Conservation (phyloP, 2,888 invertebrate species). For the Clivina fossor region DNA sequence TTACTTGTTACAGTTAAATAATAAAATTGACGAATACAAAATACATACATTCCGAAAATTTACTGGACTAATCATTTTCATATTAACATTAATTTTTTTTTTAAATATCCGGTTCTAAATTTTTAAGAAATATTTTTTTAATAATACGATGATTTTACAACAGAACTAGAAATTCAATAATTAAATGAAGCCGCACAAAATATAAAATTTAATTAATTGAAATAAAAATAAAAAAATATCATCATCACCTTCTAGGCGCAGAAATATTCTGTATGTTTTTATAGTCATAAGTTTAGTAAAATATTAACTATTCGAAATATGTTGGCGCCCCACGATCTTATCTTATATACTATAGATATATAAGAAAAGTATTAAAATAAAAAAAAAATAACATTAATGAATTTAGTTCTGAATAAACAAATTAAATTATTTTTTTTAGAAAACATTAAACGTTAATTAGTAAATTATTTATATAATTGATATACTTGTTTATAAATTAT, state of each 20-base stretch:
- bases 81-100: no score
- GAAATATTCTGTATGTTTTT: conserved; percentile 17
- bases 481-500: no score
- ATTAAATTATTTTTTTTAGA: background rate
- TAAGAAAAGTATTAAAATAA: no score
- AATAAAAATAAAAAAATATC: conserved; percentile 15
- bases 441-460: background rate
- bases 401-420: background rate
- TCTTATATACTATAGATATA: no score
- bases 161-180: background rate
- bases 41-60: no score
- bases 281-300: conserved; percentile 17
- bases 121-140: background rate
- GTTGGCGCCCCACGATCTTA: conserved; percentile 6
- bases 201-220: conserved; percentile 24
- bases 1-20: no score
- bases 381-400: no score
- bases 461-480: no score
- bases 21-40: no score
- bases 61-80: no score
- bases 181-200: no score
- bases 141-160: background rate
- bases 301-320: conserved; percentile 16
- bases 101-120: no score
- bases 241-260: conserved; percentile 7